A percentile compares a stretch with the other conserved stretches of the same genome.
These are phyloP conservation scores for Pseudolaguvia tuberculata DNA, from an alignment of 2,113 vertebrate genomes.

Conservation along the genomic window DNA sequence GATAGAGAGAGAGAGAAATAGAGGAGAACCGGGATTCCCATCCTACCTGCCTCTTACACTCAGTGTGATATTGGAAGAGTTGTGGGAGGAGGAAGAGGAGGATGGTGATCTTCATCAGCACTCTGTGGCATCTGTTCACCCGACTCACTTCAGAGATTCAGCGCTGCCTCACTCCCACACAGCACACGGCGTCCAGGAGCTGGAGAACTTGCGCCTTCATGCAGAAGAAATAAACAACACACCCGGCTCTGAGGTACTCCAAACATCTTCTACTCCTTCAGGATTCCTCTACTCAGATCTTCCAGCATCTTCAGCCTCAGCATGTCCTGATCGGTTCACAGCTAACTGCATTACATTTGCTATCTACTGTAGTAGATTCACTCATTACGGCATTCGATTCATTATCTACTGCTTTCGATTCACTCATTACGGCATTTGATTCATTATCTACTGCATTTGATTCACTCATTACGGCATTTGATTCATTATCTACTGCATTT, in stretches of 20 bases:
- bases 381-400: too few species aligned
- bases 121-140: slow-evolving; percentile 35
- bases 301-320: background rate
- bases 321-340: background rate
- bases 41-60: slow-evolving; percentile 44
- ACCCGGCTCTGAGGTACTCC: background rate
- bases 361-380: too few species aligned
- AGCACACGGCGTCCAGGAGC: background rate
- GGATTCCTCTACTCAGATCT: background rate
- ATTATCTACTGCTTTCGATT: too few species aligned
- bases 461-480: too few species aligned
- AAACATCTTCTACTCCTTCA: background rate
- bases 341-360: too few species aligned
- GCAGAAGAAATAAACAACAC: slow-evolving; percentile 11
- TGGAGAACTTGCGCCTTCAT: background rate
- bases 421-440: too few species aligned
- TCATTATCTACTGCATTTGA: too few species aligned
- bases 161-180: slow-evolving; percentile 29
- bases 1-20: background rate
- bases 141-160: slow-evolving; percentile 25
- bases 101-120: slow-evolving; percentile 35
- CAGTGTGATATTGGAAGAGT: slow-evolving; percentile 22
- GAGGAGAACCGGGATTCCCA: slow-evolving; percentile 23
- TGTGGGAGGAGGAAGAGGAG: slow-evolving; percentile 40
- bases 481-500: too few species aligned